These are phyloP conservation scores for Drosophila truncata DNA, from an alignment of 1,140 invertebrate species.

Conservation along the genomic window DNA sequence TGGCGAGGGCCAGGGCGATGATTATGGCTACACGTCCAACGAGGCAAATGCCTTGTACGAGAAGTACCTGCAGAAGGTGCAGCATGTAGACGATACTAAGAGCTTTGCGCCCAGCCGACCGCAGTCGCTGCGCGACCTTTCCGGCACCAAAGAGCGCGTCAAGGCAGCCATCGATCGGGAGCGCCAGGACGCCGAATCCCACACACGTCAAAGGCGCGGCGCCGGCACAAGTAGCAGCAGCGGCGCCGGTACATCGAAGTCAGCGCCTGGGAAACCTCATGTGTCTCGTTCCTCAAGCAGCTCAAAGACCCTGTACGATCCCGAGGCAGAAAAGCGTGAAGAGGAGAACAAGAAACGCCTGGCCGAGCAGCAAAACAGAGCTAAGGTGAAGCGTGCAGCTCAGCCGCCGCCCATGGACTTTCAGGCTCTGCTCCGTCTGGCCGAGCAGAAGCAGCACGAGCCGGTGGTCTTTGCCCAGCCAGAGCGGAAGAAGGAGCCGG, in stretches of 20 bases:
- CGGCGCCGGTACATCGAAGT: background rate
- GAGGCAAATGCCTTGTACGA: conserved; percentile 92
- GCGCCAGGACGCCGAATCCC: conserved; percentile 90
- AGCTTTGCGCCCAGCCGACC: conserved; percentile 75
- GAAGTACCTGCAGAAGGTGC: conserved; percentile 92
- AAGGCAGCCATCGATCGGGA: conserved; percentile 90
- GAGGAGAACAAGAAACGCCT: conserved; percentile 86
- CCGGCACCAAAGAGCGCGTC: conserved; percentile 89
- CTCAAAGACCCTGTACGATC: conserved; percentile 67
- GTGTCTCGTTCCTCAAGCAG: conserved; percentile 41
- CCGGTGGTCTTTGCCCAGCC: conserved; percentile 87
- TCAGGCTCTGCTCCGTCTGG: conserved; percentile 90
- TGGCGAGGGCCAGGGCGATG: conserved; percentile 93
- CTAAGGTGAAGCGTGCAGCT: conserved; percentile 85
- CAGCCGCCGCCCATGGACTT: conserved; percentile 91
- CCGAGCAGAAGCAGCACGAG: conserved; percentile 93
- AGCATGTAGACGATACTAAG: conserved; percentile 77
- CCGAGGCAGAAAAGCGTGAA: conserved; percentile 85
- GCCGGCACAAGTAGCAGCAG: background rate
- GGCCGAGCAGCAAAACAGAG: conserved; percentile 87
- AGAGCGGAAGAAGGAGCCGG: conserved; percentile 89
- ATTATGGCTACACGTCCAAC: conserved; percentile 95
- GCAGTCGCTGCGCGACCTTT: conserved; percentile 86
- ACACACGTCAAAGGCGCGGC: conserved; percentile 68
- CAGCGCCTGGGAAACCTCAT: background rate